Conservation (phyloP, 2,113 vertebrate species). For the Podilymbus podiceps region DNA sequence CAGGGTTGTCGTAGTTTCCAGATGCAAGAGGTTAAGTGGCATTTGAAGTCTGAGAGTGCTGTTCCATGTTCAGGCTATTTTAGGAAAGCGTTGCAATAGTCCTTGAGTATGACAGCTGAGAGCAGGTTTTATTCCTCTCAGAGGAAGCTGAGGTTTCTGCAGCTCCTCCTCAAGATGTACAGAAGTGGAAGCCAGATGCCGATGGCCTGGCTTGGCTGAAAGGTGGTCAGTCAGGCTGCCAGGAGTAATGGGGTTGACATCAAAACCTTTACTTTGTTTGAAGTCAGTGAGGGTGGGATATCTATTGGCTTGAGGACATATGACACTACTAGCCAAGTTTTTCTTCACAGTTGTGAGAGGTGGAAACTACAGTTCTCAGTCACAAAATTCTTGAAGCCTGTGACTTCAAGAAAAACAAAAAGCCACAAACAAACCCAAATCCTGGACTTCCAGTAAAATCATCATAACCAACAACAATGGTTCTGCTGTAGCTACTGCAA, state of each 20-base stretch:
- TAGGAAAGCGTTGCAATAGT: neutral
- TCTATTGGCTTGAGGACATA: fast-evolving
- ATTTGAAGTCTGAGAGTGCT: neutral
- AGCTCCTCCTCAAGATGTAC: neutral
- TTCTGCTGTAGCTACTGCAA: neutral
- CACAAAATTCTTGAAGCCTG: neutral
- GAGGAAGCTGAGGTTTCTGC: neutral
- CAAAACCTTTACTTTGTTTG: neutral
- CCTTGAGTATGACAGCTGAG: neutral
- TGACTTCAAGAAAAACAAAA: neutral
- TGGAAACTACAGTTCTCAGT: neutral
- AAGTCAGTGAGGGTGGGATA: neutral
- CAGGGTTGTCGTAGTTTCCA: neutral
- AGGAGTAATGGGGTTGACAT: neutral
- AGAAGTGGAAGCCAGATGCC: neutral
- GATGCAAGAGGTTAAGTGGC: neutral
- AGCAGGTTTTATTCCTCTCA: neutral
- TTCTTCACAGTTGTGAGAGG: neutral
- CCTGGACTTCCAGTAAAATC: neutral
- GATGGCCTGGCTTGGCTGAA: neutral
- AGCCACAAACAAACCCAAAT: neutral
- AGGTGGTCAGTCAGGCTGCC: neutral
- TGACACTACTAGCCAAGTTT: neutral
- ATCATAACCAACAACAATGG: neutral
- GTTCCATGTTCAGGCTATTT: neutral